Conservation (phyloP, 2,888 invertebrate species). For the Acanthosoma haemorrhoidale region DNA sequence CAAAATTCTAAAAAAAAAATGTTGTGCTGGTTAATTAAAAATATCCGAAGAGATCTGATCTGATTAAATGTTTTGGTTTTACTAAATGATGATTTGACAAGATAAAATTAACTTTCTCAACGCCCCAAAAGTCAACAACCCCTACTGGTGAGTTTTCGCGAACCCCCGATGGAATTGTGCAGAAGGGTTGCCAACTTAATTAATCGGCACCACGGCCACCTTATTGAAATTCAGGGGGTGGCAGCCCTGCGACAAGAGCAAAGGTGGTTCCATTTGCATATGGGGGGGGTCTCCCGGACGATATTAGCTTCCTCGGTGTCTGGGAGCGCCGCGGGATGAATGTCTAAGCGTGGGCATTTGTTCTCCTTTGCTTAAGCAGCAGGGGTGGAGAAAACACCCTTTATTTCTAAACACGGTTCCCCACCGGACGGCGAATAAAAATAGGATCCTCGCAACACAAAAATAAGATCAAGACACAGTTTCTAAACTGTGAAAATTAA, state of each 20-base stretch:
- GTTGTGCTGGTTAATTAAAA: no score
- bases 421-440: no score
- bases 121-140: constrained; percentile 19
- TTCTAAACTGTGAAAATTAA: no score
- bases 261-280: constrained; percentile 3
- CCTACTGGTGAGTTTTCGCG: neutral
- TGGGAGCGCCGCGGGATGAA: neutral
- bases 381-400: no score
- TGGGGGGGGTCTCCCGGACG: neutral
- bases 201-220: constrained; percentile 13
- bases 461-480: no score
- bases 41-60: no score
- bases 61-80: no score
- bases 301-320: constrained; percentile 11
- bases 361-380: constrained; percentile 5
- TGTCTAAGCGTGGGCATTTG: neutral
- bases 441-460: no score
- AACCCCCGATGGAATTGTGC: neutral
- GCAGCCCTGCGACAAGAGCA: constrained; percentile 4
- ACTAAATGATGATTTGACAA: no score
- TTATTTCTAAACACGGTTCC: no score
- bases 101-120: no score
- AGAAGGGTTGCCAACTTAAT: constrained; percentile 12
- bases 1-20: no score
- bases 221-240: constrained; percentile 25